Percentiles rank a stretch among this genome's conserved stretches.
Evolutionary conservation across 1,140 invertebrate species (phyloP).

Genomic region (Triops cancriformis): DNA sequence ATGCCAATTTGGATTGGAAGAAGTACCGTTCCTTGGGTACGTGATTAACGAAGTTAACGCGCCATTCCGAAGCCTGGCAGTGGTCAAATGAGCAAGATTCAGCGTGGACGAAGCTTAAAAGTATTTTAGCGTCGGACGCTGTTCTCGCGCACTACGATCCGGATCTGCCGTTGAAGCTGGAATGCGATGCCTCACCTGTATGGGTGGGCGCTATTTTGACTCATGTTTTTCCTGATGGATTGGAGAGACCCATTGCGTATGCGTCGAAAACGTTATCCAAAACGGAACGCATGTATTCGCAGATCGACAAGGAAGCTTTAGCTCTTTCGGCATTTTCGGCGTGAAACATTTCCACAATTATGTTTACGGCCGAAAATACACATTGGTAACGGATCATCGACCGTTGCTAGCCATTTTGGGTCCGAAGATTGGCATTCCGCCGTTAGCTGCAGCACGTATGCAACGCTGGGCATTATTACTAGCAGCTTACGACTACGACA

Average conservation of each 20-base stretch:
- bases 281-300: constrained; percentile 21
- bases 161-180: constrained; percentile 44
- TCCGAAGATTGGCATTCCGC: too few species aligned
- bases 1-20: too few species aligned
- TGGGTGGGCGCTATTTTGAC: constrained; percentile 36
- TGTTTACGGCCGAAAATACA: too few species aligned
- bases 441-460: too few species aligned
- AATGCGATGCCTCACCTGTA: constrained; percentile 39
- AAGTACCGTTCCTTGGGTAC: too few species aligned
- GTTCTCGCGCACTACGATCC: constrained; percentile 39
- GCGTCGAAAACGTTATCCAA: constrained; percentile 31
- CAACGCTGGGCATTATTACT: too few species aligned
- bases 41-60: too few species aligned
- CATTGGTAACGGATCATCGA: too few species aligned
- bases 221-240: constrained; percentile 32
- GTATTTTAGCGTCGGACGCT: background rate
- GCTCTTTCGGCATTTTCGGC: too few species aligned
- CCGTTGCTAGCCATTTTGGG: too few species aligned
- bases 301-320: constrained; percentile 26
- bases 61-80: constrained; percentile 20
- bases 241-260: too few species aligned
- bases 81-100: constrained; percentile 26
- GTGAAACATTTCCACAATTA: too few species aligned
- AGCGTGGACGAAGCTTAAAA: constrained; percentile 29
- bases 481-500: constrained; percentile 36